Percentiles rank a stretch among this genome's conserved stretches.
These are phyloP conservation scores for Ormyrus nitidulus DNA, from an alignment of 2,888 invertebrate genomes.

Conservation along the genomic window DNA sequence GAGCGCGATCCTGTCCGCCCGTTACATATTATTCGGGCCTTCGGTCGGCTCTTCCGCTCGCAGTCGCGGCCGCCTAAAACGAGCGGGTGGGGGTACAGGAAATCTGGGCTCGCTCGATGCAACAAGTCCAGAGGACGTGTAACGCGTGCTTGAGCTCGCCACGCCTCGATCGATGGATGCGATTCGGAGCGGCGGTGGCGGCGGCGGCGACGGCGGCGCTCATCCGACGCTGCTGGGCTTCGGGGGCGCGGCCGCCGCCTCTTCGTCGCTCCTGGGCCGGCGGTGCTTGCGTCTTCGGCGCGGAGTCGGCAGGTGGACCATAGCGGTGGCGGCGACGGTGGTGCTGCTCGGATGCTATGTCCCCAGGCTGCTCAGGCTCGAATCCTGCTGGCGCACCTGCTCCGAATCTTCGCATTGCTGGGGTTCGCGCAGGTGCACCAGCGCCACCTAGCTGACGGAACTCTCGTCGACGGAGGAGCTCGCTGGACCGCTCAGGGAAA, in stretches of 20 bases:
- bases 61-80: neutral
- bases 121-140: neutral
- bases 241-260: no score
- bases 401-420: conserved; percentile 63
- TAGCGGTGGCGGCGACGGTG: no score
- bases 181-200: no score
- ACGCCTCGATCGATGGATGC: no score
- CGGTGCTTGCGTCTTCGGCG: no score
- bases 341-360: conserved; percentile 29
- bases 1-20: no score
- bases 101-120: neutral
- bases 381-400: conserved; percentile 44
- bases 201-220: no score
- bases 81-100: no score
- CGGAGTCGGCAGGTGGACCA: no score
- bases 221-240: no score
- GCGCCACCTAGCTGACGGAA: conserved; percentile 70
- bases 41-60: conserved; percentile 6
- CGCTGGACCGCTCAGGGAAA: conserved; percentile 9
- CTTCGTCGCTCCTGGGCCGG: no score
- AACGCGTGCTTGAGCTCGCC: no score
- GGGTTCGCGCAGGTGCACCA: conserved; percentile 68
- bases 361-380: neutral
- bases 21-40: neutral
- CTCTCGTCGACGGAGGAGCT: conserved; percentile 72